Conservation (phyloP, 2,113 vertebrate genomes). For the Riparia riparia region DNA sequence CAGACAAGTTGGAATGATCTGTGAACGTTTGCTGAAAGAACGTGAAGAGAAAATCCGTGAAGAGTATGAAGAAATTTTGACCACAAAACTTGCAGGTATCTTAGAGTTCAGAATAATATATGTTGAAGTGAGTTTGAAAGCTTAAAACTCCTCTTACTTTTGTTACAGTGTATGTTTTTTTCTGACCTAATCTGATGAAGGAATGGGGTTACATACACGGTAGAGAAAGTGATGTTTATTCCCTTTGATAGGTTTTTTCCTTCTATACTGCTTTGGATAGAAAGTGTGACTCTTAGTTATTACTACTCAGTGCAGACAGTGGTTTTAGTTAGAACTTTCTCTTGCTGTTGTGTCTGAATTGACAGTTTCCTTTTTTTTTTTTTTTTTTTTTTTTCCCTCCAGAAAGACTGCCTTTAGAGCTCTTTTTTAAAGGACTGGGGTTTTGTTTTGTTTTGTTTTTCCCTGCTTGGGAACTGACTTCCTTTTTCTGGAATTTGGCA, state of each 20-base stretch:
- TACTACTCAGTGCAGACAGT: background rate
- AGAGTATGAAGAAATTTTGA: slow-evolving; percentile 98
- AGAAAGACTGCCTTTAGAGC: slow-evolving; percentile 1
- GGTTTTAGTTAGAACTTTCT: slow-evolving; percentile 25
- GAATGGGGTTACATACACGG: background rate
- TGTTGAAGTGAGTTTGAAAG: background rate
- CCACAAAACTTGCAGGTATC: slow-evolving; percentile 95
- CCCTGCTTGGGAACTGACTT: slow-evolving; percentile 26
- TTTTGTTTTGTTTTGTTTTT: background rate
- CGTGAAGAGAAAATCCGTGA: slow-evolving; percentile 96
- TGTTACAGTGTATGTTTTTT: background rate
- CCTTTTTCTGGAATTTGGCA: slow-evolving; percentile 44
- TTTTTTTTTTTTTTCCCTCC: background rate
- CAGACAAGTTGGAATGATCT: slow-evolving; percentile 98
- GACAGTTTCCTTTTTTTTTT: background rate
- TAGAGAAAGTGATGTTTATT: background rate
- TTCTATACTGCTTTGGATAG: background rate
- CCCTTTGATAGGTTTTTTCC: background rate
- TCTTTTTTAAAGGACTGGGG: slow-evolving; percentile 5
- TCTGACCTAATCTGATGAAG: background rate
- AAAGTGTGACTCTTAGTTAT: background rate
- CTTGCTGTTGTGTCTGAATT: background rate
- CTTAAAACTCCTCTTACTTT: background rate
- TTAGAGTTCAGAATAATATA: background rate
- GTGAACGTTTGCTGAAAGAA: slow-evolving; percentile 98